Evolutionary conservation across 2,113 vertebrate genomes (phyloP).

Genomic region (Coregonus clupeaformis): DNA sequence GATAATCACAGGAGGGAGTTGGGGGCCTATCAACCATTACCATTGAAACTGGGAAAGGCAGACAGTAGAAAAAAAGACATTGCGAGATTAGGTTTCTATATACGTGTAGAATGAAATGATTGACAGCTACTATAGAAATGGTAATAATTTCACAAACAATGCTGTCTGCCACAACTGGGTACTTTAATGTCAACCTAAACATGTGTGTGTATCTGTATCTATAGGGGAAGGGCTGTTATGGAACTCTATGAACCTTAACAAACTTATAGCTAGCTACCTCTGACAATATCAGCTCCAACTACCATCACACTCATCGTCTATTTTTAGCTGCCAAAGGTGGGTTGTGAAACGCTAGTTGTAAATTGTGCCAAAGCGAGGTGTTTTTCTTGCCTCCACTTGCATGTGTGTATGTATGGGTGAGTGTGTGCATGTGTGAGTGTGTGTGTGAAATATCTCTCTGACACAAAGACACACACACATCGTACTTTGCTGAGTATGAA

Average conservation of each 20-base stretch:
- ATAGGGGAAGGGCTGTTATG: background rate
- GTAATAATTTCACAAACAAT: too few species aligned
- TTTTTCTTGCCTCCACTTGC: background rate
- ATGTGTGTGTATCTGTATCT: background rate
- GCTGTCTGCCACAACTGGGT: too few species aligned
- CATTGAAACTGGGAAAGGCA: background rate
- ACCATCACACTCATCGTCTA: background rate
- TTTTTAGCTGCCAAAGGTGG: background rate
- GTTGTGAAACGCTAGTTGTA: background rate
- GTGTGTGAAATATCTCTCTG: background rate
- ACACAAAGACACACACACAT: background rate
- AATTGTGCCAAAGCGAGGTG: slow-evolving; percentile 4
- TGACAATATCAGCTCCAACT: background rate
- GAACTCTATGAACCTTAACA: background rate
- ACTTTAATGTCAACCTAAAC: too few species aligned
- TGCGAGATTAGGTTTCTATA: too few species aligned
- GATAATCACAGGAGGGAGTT: background rate
- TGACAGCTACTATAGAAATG: too few species aligned
- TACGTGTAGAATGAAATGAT: too few species aligned
- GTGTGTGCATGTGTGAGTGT: background rate
- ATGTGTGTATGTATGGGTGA: background rate
- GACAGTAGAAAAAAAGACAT: too few species aligned
- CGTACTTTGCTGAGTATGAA: too few species aligned
- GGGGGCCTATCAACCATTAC: background rate
- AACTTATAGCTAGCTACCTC: background rate